Base-by-base conservation (phyloP, 2,888 invertebrate genomes). In the Phlogophora meticulosa region DNA sequence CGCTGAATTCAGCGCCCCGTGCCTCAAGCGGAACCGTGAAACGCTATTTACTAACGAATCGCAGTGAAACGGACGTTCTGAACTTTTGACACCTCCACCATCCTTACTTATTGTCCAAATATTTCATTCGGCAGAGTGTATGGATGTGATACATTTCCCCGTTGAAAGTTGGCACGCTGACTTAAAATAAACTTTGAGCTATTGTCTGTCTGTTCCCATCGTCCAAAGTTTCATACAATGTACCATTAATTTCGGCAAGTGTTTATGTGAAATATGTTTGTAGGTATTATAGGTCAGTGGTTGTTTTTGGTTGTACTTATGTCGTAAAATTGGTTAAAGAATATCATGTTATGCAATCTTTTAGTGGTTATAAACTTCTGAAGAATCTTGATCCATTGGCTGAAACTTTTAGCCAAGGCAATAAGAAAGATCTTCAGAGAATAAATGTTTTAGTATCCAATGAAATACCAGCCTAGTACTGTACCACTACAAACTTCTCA, bases 71-170 rank as follows among this genome's bases (percentile, higher is more conserved):
- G 72, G 74, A 77, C 71, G 73, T 67, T 53, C 64, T 75, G 64
- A 83, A 81, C 77, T 82, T 80, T 60, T 78, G 83, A 80, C 73
- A 72, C 74, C 62, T 67, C 67, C 46, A 81, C 77, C 66, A 78
- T 82, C 77, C 78, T 82, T 68, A 70, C 75, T 82, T 77, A 76
- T 80, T 78, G 78, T 81, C 76, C 80, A 85, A 84, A 85, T 85
- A 86, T 84, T 84, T 83, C 85, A 85, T 84, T 78, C 73, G 52
- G 66, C 63, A 48, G 67, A 81, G 82, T 83, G 78, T 85, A 75
- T 71, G 76, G 67, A 71, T 66, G 71, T 75, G 81, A 86, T 82
- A 83, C 78, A 85, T 86, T 80, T 80, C 73, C 55, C 62, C 45
- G 49, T 52, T 65, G 60, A 59, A 77, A 82, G 72, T 83, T 86